A percentile compares a stretch with the other conserved stretches of the same genome.
Conservation (phyloP, 2,797 vertebrate species). For the Ficedula albicollis region DNA sequence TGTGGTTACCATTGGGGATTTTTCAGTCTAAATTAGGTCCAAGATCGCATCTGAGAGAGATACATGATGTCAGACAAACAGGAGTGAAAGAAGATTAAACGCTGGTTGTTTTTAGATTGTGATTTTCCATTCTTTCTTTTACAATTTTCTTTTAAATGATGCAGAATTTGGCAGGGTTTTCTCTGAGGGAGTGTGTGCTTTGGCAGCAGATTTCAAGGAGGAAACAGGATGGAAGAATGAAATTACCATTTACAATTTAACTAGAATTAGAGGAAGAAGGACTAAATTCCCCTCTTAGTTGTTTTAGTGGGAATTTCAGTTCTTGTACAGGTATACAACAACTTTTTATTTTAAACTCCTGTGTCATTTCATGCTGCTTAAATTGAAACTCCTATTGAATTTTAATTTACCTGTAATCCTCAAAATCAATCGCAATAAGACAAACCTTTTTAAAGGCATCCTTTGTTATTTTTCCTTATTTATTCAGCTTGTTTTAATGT, state of each 20-base stretch:
- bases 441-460: background rate
- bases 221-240: conserved; percentile 26
- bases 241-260: background rate
- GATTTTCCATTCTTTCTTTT: conserved; percentile 4
- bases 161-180: conserved; percentile 11
- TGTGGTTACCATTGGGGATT: background rate
- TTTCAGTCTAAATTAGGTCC: background rate
- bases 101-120: background rate
- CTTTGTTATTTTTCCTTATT: conserved; percentile 15
- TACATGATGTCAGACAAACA: background rate
- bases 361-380: background rate
- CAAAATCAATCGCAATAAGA: background rate
- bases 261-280: background rate
- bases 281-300: background rate
- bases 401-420: background rate
- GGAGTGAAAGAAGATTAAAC: background rate
- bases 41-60: background rate
- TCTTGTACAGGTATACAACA: background rate
- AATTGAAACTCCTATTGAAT: background rate
- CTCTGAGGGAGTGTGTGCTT: background rate
- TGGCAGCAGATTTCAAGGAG: conserved; percentile 13
- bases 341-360: background rate
- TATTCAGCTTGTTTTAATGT: no score
- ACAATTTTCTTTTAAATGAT: conserved; percentile 12
- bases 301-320: background rate